Conservation (phyloP, 2,888 invertebrate species). For the Ichneumon xanthorius region DNA sequence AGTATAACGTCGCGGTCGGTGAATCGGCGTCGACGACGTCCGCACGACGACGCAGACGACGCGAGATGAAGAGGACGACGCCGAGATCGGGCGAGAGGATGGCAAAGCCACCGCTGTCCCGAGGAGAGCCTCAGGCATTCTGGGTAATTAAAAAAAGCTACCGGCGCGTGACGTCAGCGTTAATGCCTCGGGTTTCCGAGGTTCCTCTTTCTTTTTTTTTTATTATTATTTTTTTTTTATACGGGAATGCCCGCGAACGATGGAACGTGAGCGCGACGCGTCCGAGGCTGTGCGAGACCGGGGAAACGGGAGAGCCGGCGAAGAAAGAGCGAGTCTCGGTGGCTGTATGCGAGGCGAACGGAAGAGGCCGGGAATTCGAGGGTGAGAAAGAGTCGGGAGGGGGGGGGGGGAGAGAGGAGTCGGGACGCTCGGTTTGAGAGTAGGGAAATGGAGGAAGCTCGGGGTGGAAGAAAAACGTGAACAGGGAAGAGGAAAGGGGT, state of each 20-base stretch:
- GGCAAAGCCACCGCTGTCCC: conserved; percentile 23
- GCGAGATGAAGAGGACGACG: conserved; percentile 52
- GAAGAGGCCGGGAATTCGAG: conserved; percentile 52
- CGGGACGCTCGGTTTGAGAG: conserved; percentile 24
- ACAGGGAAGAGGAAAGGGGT: conserved; percentile 49
- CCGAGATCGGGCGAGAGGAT: conserved; percentile 40
- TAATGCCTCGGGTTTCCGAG: conserved; percentile 68
- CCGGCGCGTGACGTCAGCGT: conserved; percentile 72
- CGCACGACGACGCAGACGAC: conserved; percentile 10
- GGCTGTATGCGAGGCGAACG: conserved; percentile 21
- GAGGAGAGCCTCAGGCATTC: conserved; percentile 65
- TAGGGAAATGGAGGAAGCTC: conserved; percentile 52
- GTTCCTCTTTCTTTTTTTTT: no score
- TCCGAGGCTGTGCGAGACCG: conserved; percentile 39
- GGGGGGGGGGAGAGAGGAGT: conserved; percentile 18
- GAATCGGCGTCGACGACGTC: conserved; percentile 53
- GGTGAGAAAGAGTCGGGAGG: conserved; percentile 43
- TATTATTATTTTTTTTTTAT: conserved; percentile 13
- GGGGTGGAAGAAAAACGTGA: conserved; percentile 54
- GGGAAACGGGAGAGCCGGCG: conserved; percentile 33
- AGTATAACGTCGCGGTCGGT: conserved; percentile 48
- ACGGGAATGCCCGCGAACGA: conserved; percentile 40
- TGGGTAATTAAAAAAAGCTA: conserved; percentile 77
- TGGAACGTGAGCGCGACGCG: conserved; percentile 13
- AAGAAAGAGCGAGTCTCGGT: conserved; percentile 20